Evolutionary conservation across 2,888 invertebrate species (phyloP).

Genomic region (Cephus pulcher): DNA sequence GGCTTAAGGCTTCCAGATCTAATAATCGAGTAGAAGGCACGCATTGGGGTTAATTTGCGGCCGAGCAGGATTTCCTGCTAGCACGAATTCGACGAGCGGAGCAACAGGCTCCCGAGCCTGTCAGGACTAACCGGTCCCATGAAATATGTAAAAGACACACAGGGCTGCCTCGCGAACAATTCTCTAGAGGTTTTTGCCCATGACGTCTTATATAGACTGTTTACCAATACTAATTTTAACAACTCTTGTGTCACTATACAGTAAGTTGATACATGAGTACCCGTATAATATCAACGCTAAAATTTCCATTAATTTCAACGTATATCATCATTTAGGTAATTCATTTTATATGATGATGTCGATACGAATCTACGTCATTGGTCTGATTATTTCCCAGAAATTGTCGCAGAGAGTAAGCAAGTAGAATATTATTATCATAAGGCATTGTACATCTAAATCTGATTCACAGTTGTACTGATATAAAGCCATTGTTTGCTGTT

Average conservation of each 20-base stretch:
- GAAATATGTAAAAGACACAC: slow-evolving; percentile 3
- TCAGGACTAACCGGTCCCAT: slow-evolving; percentile 1
- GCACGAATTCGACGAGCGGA: not conserved
- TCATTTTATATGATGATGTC: not conserved
- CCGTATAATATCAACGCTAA: not conserved
- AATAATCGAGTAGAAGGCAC: slow-evolving; percentile 2
- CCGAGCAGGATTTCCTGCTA: not conserved
- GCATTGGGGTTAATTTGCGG: slow-evolving; percentile 9
- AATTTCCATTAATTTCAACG: not conserved
- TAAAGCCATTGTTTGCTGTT: not conserved
- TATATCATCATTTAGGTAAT: not conserved
- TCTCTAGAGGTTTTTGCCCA: not conserved
- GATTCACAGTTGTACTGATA: not conserved
- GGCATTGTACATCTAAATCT: not conserved
- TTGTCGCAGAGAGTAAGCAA: not conserved
- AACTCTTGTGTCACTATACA: not conserved
- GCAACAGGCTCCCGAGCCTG: not conserved
- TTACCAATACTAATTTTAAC: not conserved
- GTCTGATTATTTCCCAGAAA: not conserved
- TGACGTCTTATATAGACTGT: not conserved
- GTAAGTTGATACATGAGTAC: not conserved
- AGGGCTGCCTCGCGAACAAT: not conserved
- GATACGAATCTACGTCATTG: not conserved
- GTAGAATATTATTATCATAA: not conserved
- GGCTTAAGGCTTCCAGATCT: not conserved